Evolutionary conservation across 2,888 invertebrate species (phyloP).

Genomic region (Xestia xanthographa): DNA sequence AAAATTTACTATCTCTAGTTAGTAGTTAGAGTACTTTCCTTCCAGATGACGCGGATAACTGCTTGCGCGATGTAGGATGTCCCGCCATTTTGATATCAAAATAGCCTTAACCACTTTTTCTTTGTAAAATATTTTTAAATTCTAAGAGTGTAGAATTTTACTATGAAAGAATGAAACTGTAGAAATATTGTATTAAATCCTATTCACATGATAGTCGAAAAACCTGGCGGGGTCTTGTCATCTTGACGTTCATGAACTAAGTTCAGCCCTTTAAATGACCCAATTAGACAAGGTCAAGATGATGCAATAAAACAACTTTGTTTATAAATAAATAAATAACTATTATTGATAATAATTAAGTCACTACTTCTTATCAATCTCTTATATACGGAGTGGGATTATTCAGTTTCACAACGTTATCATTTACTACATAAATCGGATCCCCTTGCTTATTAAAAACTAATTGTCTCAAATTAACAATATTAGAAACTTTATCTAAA

Average conservation of each 20-base stretch:
- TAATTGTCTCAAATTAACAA: slow-evolving; percentile 77
- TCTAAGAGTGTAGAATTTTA: too few species aligned
- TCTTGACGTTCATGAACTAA: too few species aligned
- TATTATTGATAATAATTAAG: slow-evolving; percentile 21
- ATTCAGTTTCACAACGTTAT: slow-evolving; percentile 79
- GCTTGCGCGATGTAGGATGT: too few species aligned
- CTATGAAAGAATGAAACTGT: too few species aligned
- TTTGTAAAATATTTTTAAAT: too few species aligned
- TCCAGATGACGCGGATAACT: too few species aligned
- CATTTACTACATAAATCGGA: slow-evolving; percentile 80
- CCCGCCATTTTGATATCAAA: too few species aligned
- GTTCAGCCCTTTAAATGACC: not conserved
- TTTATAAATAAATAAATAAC: slow-evolving; percentile 52
- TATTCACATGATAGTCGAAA: too few species aligned
- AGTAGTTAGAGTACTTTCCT: too few species aligned
- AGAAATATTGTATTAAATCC: not conserved
- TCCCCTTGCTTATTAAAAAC: slow-evolving; percentile 80
- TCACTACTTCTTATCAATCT: slow-evolving; percentile 45
- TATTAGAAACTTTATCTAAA: slow-evolving; percentile 79
- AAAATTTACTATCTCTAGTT: too few species aligned
- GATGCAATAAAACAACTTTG: slow-evolving; percentile 40
- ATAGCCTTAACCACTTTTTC: too few species aligned
- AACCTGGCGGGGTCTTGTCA: too few species aligned
- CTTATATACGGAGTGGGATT: slow-evolving; percentile 65
- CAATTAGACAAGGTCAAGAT: slow-evolving; percentile 10